Base-by-base conservation (phyloP, 2,113 vertebrate species). In the Mustela nigripes region DNA sequence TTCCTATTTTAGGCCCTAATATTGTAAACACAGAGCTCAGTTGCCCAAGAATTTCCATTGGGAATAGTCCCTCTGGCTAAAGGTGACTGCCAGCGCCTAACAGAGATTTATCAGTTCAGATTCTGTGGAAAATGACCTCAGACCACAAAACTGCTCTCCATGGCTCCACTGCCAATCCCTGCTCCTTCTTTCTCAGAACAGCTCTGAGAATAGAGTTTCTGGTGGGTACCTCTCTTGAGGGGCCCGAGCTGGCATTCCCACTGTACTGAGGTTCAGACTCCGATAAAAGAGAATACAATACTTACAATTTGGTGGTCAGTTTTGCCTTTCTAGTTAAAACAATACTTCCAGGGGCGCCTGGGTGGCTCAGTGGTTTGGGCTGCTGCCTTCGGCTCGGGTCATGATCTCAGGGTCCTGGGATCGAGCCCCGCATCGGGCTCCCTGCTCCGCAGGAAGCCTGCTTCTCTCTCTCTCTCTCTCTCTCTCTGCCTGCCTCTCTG, bases 1-100 rank as follows among this genome's bases (percentile, higher is more conserved):
- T 12, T 11, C 69, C 22, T 12, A 24, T 5, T 73, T 73, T 0
- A 0, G 36, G n/a, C 18, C n/a, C 50, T 8, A 73, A 73, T 21
- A 39, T 11, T 24, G n/a, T 36, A 21, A 21, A n/a, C 36, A 24
- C 69, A 73, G 21, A 39, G 10, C n/a, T 73, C 69, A 73, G 36
- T 19, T 39, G 19, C 69, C 69, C 69, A 36, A 2, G 36, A 73
- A 22, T 6, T 22, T 22, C 8, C 36, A 73, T 0, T 22, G 69
- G 36, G 10, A 5, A 73, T 10, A 73, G 10, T 39, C n/a, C 36
- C n/a, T 73, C 19, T 73, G n/a, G 10, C n/a, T 73, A 71, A 71
- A 22, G 0, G 69, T 8, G 19, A 33, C 67, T 71, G 36, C n/a
- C 9, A 21, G 36, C 21, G 69, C 36, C 69, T 22, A 39, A 39